These are phyloP conservation scores for Dermatemys mawii DNA, from an alignment of 2,113 vertebrate species.

Conservation along the genomic window DNA sequence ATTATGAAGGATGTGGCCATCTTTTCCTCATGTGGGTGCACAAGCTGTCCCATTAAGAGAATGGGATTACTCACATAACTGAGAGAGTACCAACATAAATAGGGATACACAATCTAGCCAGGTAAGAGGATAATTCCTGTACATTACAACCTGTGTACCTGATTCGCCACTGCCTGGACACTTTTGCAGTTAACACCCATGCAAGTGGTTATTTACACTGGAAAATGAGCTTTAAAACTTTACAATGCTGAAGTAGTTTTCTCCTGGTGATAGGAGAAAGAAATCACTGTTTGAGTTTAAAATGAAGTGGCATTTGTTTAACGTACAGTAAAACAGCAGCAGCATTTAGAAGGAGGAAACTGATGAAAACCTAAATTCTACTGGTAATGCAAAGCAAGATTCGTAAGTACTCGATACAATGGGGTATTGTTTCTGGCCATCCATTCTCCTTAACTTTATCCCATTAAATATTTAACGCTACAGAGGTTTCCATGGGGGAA, in stretches of 20 bases:
- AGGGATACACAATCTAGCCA: too few species aligned
- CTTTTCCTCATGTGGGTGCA: background rate
- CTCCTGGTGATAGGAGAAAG: background rate
- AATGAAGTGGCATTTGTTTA: background rate
- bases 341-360: background rate
- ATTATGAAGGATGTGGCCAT: too few species aligned
- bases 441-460: background rate
- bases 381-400: background rate
- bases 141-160: background rate
- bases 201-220: background rate
- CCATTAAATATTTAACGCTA: background rate
- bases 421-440: background rate
- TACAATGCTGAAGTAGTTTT: constrained; percentile 20
- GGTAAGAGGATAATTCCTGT: background rate
- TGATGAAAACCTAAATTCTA: background rate
- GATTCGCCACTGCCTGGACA: background rate
- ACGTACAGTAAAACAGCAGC: constrained; percentile 38
- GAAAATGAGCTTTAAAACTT: constrained; percentile 4
- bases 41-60: background rate
- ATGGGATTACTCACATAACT: too few species aligned
- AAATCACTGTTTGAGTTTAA: background rate
- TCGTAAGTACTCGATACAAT: background rate
- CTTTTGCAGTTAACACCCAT: rapidly evolving
- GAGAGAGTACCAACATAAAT: too few species aligned
- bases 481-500: background rate